A percentile compares a stretch with the other conserved stretches of the same genome.
phyloP scores from a whole-genome alignment of 2,888 invertebrate species.

The Thera obeliscata region DNA sequence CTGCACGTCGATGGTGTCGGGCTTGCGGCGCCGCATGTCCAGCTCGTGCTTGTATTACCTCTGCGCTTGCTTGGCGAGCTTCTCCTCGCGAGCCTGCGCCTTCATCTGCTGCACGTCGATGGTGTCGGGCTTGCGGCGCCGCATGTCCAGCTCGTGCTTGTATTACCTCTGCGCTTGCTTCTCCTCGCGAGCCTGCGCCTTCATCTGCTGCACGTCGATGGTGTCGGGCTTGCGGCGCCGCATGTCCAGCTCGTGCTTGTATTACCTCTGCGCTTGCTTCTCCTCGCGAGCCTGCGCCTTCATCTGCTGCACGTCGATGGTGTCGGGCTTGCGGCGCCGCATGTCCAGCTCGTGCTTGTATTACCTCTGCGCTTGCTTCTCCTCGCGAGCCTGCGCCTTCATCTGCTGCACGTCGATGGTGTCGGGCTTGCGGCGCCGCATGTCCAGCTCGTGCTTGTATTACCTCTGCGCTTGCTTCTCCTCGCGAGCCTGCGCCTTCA shows the following conservation, averaged over 20 bases:
- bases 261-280: slow-evolving; percentile 96
- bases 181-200: slow-evolving; percentile 98
- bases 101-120: slow-evolving; percentile 99
- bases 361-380: slow-evolving; percentile 97
- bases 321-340: slow-evolving; percentile 99
- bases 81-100: slow-evolving; percentile 98
- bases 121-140: slow-evolving; percentile 99
- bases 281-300: slow-evolving; percentile 99
- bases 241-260: slow-evolving; percentile 99
- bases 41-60: slow-evolving; percentile 95
- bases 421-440: slow-evolving; percentile 99
- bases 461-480: slow-evolving; percentile 90
- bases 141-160: slow-evolving; percentile 99
- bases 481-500: slow-evolving; percentile 99
- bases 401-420: slow-evolving; percentile 99
- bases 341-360: slow-evolving; percentile 99
- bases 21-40: slow-evolving; percentile 99
- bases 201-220: slow-evolving; percentile 99
- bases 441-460: slow-evolving; percentile 99
- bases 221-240: slow-evolving; percentile 99
- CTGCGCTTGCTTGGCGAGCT: slow-evolving; percentile 92
- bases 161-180: no score
- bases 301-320: slow-evolving; percentile 99
- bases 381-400: slow-evolving; percentile 99
- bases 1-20: slow-evolving; percentile 99